Percentiles rank a stretch among this genome's conserved stretches.
Conservation (phyloP, 2,797 vertebrate species). For the Semotilus atromaculatus region DNA sequence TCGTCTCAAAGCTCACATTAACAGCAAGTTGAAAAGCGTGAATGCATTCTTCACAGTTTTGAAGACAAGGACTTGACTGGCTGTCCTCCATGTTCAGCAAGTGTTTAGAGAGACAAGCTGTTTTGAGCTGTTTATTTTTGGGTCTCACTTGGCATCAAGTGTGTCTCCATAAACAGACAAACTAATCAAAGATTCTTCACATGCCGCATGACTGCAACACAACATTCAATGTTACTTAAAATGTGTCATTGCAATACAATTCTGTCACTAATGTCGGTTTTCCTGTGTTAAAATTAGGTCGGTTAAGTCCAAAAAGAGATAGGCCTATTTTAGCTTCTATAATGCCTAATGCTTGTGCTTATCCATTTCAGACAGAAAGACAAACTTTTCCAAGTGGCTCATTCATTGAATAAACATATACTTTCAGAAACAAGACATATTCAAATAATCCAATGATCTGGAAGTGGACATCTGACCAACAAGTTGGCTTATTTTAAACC, state of each 20-base stretch:
- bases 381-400: background rate
- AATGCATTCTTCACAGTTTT: conserved; percentile 57
- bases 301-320: background rate
- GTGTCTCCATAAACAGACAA: conserved; percentile 49
- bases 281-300: background rate
- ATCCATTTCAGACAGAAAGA: background rate
- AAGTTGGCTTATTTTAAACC: conserved; percentile 4
- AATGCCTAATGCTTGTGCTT: background rate
- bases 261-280: conserved; percentile 22
- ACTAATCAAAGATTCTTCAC: conserved; percentile 56
- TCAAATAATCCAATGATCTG: background rate
- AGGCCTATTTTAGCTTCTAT: too few species aligned
- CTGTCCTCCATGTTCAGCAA: conserved; percentile 41
- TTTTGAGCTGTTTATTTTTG: conserved; percentile 64
- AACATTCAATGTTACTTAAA: conserved; percentile 32
- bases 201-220: conserved; percentile 49
- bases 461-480: background rate
- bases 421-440: background rate
- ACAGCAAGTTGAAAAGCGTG: conserved; percentile 54
- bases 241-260: conserved; percentile 21
- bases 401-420: background rate
- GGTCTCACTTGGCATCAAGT: conserved; percentile 53
- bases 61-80: conserved; percentile 48
- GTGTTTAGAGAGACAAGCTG: conserved; percentile 60
- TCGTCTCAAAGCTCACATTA: conserved; percentile 60